A percentile compares a stretch with the other conserved stretches of the same genome.
Evolutionary conservation across 2,113 vertebrate genomes (phyloP).

Genomic region (Nematolebias whitei): DNA sequence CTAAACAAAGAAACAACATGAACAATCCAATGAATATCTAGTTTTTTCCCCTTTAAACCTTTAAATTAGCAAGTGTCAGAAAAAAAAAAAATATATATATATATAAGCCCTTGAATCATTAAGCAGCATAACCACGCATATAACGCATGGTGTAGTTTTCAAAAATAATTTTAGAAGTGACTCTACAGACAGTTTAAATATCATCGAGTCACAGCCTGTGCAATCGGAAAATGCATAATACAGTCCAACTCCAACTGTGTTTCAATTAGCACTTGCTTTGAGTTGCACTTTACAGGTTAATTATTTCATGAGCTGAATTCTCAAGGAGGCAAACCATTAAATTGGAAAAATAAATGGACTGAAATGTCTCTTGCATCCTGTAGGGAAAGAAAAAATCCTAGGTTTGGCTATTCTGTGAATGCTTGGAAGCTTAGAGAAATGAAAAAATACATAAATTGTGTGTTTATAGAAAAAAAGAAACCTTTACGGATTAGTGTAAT

Average conservation of each 20-base stretch:
- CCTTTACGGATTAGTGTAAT: not conserved
- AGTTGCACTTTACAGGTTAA: slow-evolving; percentile 1
- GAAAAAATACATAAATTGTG: too few relatives aligned
- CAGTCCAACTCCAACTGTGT: not conserved
- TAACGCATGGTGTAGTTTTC: not conserved
- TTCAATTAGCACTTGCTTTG: slow-evolving; percentile 1
- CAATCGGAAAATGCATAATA: slow-evolving; percentile 5
- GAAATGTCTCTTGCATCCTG: not conserved
- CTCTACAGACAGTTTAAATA: not conserved
- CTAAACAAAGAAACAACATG: too few relatives aligned
- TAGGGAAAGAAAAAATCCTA: not conserved
- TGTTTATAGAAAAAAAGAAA: too few relatives aligned
- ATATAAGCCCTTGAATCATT: not conserved
- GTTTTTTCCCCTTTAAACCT: too few relatives aligned
- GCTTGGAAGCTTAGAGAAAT: not conserved
- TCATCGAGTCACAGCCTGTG: not conserved
- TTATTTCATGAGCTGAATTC: slow-evolving; percentile 4
- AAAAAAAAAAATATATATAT: too few relatives aligned
- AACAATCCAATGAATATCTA: too few relatives aligned
- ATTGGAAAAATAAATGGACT: not conserved
- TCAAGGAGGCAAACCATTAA: not conserved
- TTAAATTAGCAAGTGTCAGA: too few relatives aligned
- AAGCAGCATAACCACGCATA: not conserved
- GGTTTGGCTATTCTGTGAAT: not conserved
- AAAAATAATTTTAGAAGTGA: not conserved